A percentile compares a stretch with the other conserved stretches of the same genome.
phyloP scores from a whole-genome alignment of 2,113 vertebrate species.

The Phainopepla nitens region DNA sequence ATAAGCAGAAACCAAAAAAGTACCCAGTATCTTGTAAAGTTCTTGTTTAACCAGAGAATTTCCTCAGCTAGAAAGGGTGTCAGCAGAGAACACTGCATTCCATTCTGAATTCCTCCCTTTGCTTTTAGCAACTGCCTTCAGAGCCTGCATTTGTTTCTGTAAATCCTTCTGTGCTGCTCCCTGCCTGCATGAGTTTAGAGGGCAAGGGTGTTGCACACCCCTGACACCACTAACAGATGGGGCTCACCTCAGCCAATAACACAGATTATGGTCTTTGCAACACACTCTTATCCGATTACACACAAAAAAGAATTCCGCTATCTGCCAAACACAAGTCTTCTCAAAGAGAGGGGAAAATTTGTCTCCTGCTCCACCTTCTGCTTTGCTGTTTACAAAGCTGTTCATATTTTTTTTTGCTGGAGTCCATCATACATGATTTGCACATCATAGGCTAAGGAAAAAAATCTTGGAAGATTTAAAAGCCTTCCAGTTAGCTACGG shows the following conservation, averaged over 20 bases:
- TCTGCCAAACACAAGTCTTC: neutral
- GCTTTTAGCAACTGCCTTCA: neutral
- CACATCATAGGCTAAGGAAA: neutral
- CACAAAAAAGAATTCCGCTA: neutral
- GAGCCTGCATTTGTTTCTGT: neutral
- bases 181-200: neutral
- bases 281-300: neutral
- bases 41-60: neutral
- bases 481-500: neutral
- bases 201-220: neutral
- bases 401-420: neutral
- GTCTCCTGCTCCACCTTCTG: neutral
- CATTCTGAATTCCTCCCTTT: neutral
- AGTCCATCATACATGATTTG: neutral
- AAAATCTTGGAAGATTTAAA: neutral
- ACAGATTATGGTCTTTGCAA: neutral
- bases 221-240: constrained; percentile 3
- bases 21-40: neutral
- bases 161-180: neutral
- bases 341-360: neutral
- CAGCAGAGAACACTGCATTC: neutral
- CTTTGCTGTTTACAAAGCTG: neutral
- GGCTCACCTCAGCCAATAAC: neutral
- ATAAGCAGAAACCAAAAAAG: neutral
- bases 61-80: neutral